A percentile compares a stretch with the other conserved stretches of the same genome.
Conservation (phyloP, 2,888 invertebrate species). For the Idaea dimidiata region DNA sequence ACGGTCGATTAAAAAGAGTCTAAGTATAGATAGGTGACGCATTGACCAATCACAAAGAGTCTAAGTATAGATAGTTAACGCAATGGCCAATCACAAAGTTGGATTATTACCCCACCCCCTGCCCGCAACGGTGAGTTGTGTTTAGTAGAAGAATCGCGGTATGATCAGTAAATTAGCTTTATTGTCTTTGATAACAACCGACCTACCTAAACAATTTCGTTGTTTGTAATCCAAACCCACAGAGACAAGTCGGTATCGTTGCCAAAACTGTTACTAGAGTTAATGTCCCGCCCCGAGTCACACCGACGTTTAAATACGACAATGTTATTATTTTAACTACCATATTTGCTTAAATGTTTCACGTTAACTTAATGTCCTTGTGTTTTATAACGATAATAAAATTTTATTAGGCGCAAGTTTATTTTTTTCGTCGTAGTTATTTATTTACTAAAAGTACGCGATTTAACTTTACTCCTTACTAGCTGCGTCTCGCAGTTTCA, state of each 20-base stretch:
- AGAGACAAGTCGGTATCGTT: background rate
- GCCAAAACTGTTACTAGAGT: background rate
- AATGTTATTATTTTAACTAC: background rate
- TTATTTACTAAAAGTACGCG: background rate
- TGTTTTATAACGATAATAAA: background rate
- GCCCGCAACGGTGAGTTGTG: no score
- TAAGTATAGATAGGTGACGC: no score
- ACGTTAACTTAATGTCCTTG: background rate
- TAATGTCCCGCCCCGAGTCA: background rate
- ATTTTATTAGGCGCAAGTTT: background rate
- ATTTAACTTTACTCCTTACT: no score
- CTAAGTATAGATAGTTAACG: no score
- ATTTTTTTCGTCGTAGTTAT: background rate
- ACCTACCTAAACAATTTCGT: background rate
- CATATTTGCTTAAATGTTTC: slow-evolving; percentile 1
- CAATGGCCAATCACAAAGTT: no score
- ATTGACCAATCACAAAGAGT: no score
- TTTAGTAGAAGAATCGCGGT: no score
- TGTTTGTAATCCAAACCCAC: background rate
- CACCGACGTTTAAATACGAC: background rate
- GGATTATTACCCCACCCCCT: no score
- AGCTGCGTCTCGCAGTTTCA: no score
- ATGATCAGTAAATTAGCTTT: no score
- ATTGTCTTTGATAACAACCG: no score
- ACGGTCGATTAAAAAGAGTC: no score